These are phyloP conservation scores for Xyliphius kryptos DNA, from an alignment of 2,113 vertebrate species.

Conservation along the genomic window DNA sequence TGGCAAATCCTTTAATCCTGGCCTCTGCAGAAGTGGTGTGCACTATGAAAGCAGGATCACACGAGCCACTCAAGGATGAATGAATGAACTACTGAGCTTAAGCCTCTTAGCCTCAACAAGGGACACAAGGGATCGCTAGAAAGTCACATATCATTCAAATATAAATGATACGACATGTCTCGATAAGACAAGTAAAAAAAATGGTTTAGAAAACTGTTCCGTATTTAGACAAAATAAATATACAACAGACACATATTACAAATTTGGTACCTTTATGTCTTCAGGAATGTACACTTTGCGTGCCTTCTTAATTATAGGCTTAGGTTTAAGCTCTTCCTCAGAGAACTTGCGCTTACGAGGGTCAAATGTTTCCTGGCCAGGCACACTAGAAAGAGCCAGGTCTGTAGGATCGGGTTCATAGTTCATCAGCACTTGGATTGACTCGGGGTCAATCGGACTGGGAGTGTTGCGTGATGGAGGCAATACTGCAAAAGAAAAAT, in stretches of 20 bases:
- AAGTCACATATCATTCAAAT: constrained; percentile 38
- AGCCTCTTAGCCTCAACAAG: constrained; percentile 57
- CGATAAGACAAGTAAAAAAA: not conserved
- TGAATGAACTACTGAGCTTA: constrained; percentile 51
- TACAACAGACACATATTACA: constrained; percentile 27
- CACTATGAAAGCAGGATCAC: constrained; percentile 47
- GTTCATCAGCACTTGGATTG: constrained; percentile 85
- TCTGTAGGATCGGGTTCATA: constrained; percentile 94
- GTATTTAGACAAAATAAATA: not conserved
- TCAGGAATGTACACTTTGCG: constrained; percentile 96
- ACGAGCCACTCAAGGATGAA: constrained; percentile 21
- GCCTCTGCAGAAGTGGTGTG: constrained; percentile 48
- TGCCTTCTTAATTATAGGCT: constrained; percentile 99
- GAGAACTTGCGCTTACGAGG: constrained; percentile 94
- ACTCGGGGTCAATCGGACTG: constrained; percentile 92
- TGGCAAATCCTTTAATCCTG: constrained; percentile 63
- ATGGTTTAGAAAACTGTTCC: too few species aligned
- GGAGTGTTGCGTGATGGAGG: constrained; percentile 81
- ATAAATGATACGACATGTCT: not conserved
- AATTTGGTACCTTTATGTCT: constrained; percentile 89
- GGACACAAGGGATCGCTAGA: constrained; percentile 40
- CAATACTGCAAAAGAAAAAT: constrained; percentile 53
- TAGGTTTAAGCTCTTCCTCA: constrained; percentile 91
- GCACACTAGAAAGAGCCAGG: constrained; percentile 93
- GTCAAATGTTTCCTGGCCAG: constrained; percentile 95